A percentile compares a stretch with the other conserved stretches of the same genome.
These are phyloP conservation scores for Plebejus anna DNA, from an alignment of 2,888 invertebrate genomes.

Conservation along the genomic window DNA sequence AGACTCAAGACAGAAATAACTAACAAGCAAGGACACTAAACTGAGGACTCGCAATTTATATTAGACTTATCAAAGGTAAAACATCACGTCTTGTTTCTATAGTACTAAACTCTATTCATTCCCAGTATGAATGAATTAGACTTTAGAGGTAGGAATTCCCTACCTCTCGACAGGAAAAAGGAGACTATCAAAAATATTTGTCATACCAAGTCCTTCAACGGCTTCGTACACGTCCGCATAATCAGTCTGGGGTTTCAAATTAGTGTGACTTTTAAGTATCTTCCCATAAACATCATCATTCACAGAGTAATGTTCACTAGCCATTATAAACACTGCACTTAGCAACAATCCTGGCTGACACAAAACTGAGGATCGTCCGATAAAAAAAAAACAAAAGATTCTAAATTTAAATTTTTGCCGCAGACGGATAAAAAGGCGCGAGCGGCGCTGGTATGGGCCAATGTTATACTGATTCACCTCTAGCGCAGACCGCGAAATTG, in stretches of 20 bases:
- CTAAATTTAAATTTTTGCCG: slow-evolving; percentile 73
- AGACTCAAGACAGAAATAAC: background rate
- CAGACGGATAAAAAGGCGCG: slow-evolving; percentile 60
- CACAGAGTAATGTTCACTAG: slow-evolving; percentile 65
- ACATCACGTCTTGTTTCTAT: background rate
- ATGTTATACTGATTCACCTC: slow-evolving; percentile 74
- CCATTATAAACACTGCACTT: slow-evolving; percentile 43
- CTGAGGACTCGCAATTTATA: background rate
- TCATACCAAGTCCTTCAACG: slow-evolving; percentile 65
- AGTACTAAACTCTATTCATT: background rate
- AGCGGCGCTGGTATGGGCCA: slow-evolving; percentile 72
- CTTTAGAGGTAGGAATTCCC: too few species aligned
- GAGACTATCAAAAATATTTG: background rate
- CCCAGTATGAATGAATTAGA: too few species aligned
- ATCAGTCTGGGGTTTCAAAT: slow-evolving; percentile 53
- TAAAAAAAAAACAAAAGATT: slow-evolving; percentile 58
- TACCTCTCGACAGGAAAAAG: background rate
- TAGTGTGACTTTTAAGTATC: slow-evolving; percentile 60
- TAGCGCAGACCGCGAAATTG: slow-evolving; percentile 67
- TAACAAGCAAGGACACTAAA: background rate
- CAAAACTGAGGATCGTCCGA: slow-evolving; percentile 29
- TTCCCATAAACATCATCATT: slow-evolving; percentile 73
- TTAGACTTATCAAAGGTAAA: too few species aligned
- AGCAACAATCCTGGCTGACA: slow-evolving; percentile 1
- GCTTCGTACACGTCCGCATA: slow-evolving; percentile 70